Evolutionary conservation across 2,888 invertebrate genomes (phyloP), one percentile per base, ranked within the genome.

Genomic region (Orthosia gracilis): DNA sequence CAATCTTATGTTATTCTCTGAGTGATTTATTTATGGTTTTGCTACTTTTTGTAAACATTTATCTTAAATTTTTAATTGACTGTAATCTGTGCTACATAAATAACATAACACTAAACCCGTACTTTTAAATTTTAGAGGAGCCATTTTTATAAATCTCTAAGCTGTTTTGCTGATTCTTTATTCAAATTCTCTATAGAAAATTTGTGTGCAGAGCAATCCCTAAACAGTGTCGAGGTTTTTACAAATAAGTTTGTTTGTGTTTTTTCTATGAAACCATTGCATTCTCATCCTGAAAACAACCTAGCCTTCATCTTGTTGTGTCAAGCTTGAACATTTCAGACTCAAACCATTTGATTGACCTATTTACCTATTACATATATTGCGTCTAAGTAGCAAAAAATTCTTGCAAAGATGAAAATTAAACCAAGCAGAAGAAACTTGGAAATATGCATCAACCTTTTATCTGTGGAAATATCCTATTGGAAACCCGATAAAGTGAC

Each of bases 1-100:
- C 80, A 84, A 88, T 87, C 86, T 86, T 80, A 76, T 70, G 61
- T 69, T 85, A 71, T 82, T 64, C 66, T 75, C 52, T 52, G 21
- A 54, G 31, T 23, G 63, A 83, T 76, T 61, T 76, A 82, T 82
- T 76, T 69, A 69, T 81, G 82, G 45, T 68, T 71, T 49, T 71
- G 59, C 49, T 47, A 23, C 15, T 59, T 76, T 80, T 76, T 70
- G 47, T 65, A 66, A 82, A 70, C 65, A 73, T 73, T 67, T 82
- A 45, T 82, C 54, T 77, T 61, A 76, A 54, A 65, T 47, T 66
- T 65, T 81, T 82, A 66, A 76, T 82, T 82, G 77, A 23, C 26
- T 54, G 12, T n/a, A 55, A 17, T 55, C 9, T 57, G 18, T 49
- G 21, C 31, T 57, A 57, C 23, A 5, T 47, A 63, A 13, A 18